phyloP scores from a whole-genome alignment of 1,140 invertebrate species.

The Stegodyphus mimosarum region DNA sequence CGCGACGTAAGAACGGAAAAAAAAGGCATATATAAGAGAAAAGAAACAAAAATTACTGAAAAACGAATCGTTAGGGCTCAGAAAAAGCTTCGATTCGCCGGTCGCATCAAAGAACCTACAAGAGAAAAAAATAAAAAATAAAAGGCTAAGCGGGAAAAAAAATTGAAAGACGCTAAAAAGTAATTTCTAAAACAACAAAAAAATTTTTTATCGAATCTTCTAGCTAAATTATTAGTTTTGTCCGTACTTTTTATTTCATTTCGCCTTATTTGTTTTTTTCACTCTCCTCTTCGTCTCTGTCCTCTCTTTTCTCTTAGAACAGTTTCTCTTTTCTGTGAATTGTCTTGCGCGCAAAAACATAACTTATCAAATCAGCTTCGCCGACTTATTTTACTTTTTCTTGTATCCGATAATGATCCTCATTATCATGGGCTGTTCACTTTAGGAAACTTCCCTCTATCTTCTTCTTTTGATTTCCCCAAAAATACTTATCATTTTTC shows the following conservation, averaged over 20 bases:
- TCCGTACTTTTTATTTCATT: slow-evolving; percentile 52
- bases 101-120: slow-evolving; percentile 56
- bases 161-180: slow-evolving; percentile 60
- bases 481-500: background rate
- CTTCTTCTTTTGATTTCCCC: background rate
- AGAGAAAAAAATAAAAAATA: slow-evolving; percentile 35
- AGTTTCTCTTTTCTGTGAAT: slow-evolving; percentile 38
- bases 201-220: slow-evolving; percentile 57
- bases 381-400: slow-evolving; percentile 44
- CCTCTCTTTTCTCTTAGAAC: background rate
- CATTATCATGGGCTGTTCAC: slow-evolving; percentile 46
- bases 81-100: slow-evolving; percentile 50
- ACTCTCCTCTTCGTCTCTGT: slow-evolving; percentile 1
- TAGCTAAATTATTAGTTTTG: slow-evolving; percentile 60
- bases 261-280: slow-evolving; percentile 18
- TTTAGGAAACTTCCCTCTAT: slow-evolving; percentile 5
- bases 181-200: slow-evolving; percentile 61
- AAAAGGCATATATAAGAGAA: slow-evolving; percentile 23
- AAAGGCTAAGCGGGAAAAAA: slow-evolving; percentile 49
- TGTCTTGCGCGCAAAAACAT: slow-evolving; percentile 49
- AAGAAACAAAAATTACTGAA: slow-evolving; percentile 41
- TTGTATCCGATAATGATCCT: slow-evolving; percentile 49
- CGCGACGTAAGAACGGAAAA: slow-evolving; percentile 47
- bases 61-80: slow-evolving; percentile 57
- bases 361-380: slow-evolving; percentile 53